phyloP scores from a whole-genome alignment of 2,888 invertebrate species.

The Hydroisotoma schaefferi region DNA sequence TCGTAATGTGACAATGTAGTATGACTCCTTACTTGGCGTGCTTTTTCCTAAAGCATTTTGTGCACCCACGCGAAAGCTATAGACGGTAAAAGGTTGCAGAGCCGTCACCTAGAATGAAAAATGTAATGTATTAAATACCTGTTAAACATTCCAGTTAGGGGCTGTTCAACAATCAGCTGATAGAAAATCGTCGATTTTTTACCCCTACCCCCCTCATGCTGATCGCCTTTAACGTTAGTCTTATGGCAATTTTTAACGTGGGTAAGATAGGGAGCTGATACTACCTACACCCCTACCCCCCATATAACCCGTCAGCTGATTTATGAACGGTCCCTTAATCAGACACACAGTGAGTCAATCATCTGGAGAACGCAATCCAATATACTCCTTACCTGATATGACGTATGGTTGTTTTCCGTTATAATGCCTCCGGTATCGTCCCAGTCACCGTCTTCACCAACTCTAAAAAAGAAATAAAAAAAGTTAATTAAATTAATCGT shows the following conservation, averaged over 20 bases:
- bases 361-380: too few relatives aligned
- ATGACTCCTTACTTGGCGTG: constrained; percentile 65
- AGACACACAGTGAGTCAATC: too few relatives aligned
- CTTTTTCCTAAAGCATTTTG: constrained; percentile 69
- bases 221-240: too few relatives aligned
- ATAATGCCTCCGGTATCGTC: constrained; percentile 60
- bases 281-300: too few relatives aligned
- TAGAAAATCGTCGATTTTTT: not conserved
- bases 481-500: too few relatives aligned
- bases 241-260: too few relatives aligned
- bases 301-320: too few relatives aligned
- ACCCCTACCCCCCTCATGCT: too few relatives aligned
- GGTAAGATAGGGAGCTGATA: too few relatives aligned
- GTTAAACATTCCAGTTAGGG: too few relatives aligned
- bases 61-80: constrained; percentile 69
- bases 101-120: constrained; percentile 58
- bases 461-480: constrained; percentile 55
- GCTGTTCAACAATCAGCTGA: too few relatives aligned
- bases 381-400: constrained; percentile 55
- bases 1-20: constrained; percentile 68
- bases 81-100: constrained; percentile 69
- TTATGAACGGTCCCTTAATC: too few relatives aligned
- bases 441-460: constrained; percentile 68
- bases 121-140: constrained; percentile 21
- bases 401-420: constrained; percentile 63